phyloP scores from a whole-genome alignment of 1,140 invertebrate species.

The Ephestia elutella region DNA sequence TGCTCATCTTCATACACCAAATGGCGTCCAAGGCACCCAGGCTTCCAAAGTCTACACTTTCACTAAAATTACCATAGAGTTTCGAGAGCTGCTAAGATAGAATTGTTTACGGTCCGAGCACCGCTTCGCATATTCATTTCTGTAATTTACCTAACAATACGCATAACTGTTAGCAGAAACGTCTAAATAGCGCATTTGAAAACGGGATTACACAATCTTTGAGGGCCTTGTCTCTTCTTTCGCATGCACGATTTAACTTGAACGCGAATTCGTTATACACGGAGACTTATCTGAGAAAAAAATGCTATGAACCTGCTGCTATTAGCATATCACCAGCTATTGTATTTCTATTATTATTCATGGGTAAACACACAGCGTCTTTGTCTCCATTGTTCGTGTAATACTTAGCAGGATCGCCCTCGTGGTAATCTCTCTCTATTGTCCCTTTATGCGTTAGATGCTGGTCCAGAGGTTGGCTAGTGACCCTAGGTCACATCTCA shows the following conservation, averaged over 20 bases:
- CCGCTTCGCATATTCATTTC: slow-evolving; percentile 37
- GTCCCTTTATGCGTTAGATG: slow-evolving; percentile 50
- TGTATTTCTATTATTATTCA: slow-evolving; percentile 65
- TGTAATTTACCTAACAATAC: slow-evolving; percentile 63
- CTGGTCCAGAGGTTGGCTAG: slow-evolving; percentile 56
- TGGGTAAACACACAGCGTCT: slow-evolving; percentile 70
- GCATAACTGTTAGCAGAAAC: slow-evolving; percentile 47
- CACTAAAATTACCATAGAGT: slow-evolving; percentile 6
- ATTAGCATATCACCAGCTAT: slow-evolving; percentile 63
- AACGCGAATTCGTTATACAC: slow-evolving; percentile 72
- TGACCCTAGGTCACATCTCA: slow-evolving; percentile 56
- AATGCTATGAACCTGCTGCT: slow-evolving; percentile 62
- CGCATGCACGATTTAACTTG: slow-evolving; percentile 67
- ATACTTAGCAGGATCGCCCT: slow-evolving; percentile 70
- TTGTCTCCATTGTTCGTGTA: slow-evolving; percentile 64
- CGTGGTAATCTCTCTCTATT: slow-evolving; percentile 52
- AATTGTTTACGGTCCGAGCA: slow-evolving; percentile 25
- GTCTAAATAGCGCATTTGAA: slow-evolving; percentile 65
- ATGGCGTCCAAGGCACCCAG: slow-evolving; percentile 32
- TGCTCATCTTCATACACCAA: slow-evolving; percentile 52
- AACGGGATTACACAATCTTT: slow-evolving; percentile 53
- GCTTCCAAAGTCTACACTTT: neutral
- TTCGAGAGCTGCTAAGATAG: slow-evolving; percentile 16
- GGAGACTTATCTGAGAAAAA: slow-evolving; percentile 66
- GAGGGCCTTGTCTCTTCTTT: slow-evolving; percentile 22